phyloP scores from a whole-genome alignment of 2,113 vertebrate genomes.

The Argyrosomus japonicus region DNA sequence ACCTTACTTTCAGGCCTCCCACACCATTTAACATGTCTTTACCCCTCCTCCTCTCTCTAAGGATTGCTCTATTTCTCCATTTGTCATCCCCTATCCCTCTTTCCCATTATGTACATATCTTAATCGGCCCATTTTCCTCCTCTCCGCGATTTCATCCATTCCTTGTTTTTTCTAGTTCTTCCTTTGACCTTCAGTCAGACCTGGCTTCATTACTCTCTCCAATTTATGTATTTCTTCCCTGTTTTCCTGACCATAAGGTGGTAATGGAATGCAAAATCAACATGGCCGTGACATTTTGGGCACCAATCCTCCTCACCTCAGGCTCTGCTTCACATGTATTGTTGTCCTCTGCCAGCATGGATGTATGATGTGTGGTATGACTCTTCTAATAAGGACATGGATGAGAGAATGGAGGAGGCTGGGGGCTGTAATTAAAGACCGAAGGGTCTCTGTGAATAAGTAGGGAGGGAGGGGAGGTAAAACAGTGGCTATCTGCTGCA shows the following conservation, averaged over 20 bases:
- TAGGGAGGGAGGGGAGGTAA: conserved; percentile 58
- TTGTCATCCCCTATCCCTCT: conserved; percentile 61
- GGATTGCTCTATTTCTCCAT: conserved; percentile 62
- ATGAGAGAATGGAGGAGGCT: conserved; percentile 66
- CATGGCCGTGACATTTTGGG: conserved; percentile 75
- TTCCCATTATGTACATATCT: conserved; percentile 69
- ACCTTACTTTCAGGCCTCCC: conserved; percentile 55
- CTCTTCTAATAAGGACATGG: conserved; percentile 75
- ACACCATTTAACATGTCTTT: conserved; percentile 71
- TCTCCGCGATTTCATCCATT: conserved; percentile 35
- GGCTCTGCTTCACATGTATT: conserved; percentile 39
- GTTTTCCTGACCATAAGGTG: conserved; percentile 53
- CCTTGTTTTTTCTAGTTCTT: conserved; percentile 2
- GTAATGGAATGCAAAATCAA: conserved; percentile 78
- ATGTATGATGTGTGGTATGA: conserved; percentile 66
- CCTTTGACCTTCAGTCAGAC: conserved; percentile 75
- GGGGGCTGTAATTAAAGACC: conserved; percentile 80
- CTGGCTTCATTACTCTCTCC: conserved; percentile 59
- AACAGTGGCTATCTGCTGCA: conserved; percentile 63
- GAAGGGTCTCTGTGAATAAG: conserved; percentile 70
- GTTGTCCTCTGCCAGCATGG: conserved; percentile 47
- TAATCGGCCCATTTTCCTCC: conserved; percentile 54
- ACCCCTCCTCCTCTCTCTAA: conserved; percentile 62
- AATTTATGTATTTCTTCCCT: conserved; percentile 45
- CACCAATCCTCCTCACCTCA: conserved; percentile 2